A percentile compares a stretch with the other conserved stretches of the same genome.
These are phyloP conservation scores for Eupithecia tripunctaria DNA, from an alignment of 2,888 invertebrate genomes.

Conservation along the genomic window DNA sequence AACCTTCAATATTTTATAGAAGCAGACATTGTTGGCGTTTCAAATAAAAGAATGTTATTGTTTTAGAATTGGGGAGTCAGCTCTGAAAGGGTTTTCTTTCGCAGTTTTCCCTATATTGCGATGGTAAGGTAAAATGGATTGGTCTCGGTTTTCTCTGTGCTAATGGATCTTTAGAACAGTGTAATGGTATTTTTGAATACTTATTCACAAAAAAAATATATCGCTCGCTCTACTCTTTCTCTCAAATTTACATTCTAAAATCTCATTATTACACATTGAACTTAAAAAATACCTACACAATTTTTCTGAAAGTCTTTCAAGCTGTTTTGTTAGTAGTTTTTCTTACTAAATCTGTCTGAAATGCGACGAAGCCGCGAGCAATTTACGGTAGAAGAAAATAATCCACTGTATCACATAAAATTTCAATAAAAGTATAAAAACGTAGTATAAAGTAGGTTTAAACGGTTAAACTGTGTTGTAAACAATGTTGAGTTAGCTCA, in stretches of 20 bases:
- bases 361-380: neutral
- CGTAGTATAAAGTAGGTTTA: no score
- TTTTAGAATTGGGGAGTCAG: constrained; percentile 13
- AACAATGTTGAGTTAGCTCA: no score
- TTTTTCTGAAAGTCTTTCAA: neutral
- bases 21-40: constrained; percentile 41
- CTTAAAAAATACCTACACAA: neutral
- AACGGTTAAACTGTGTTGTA: no score
- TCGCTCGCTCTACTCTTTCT: no score
- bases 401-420: no score
- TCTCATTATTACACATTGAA: neutral
- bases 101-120: constrained; percentile 1
- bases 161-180: neutral
- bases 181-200: neutral
- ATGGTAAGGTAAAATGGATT: neutral
- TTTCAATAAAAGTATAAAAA: no score
- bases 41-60: constrained; percentile 19
- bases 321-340: neutral
- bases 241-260: neutral
- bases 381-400: neutral
- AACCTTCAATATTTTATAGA: constrained; percentile 53
- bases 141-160: neutral
- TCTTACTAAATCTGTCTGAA: neutral
- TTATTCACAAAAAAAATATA: no score
- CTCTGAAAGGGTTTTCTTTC: neutral